These are phyloP conservation scores for Emydoidea blandingii DNA, from an alignment of 2,797 vertebrate genomes.

Conservation along the genomic window DNA sequence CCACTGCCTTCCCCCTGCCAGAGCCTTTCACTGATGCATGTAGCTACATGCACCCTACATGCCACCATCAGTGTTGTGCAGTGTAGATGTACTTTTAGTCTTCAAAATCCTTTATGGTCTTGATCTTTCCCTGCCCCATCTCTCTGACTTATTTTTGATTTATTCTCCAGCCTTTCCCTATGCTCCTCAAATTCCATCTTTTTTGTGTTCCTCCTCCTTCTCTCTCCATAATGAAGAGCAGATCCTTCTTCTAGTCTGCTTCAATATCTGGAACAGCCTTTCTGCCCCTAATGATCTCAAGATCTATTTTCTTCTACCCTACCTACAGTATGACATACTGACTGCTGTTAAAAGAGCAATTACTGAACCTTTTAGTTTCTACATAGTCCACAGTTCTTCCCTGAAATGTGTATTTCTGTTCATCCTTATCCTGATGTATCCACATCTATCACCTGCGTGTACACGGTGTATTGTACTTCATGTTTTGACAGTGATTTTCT, in stretches of 20 bases:
- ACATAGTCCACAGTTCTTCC: not conserved
- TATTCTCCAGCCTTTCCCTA: not conserved
- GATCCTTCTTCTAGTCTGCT: not conserved
- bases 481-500: not conserved
- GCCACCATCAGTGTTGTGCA: not conserved
- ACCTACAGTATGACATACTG: not conserved
- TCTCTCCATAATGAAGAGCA: not conserved
- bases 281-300: not conserved
- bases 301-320: accelerated
- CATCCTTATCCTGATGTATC: not conserved
- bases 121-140: not conserved
- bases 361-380: not conserved
- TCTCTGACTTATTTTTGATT: not conserved
- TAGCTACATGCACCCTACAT: not conserved
- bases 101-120: not conserved
- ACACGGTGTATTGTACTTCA: not conserved
- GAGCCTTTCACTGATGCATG: not conserved
- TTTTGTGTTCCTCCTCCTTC: not conserved
- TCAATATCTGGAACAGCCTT: not conserved
- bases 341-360: not conserved
- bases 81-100: not conserved
- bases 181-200: not conserved
- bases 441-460: not conserved
- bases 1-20: not conserved
- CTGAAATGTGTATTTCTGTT: not conserved